Conservation (phyloP, 2,888 invertebrate genomes). For the Dysmachus trigonus region DNA sequence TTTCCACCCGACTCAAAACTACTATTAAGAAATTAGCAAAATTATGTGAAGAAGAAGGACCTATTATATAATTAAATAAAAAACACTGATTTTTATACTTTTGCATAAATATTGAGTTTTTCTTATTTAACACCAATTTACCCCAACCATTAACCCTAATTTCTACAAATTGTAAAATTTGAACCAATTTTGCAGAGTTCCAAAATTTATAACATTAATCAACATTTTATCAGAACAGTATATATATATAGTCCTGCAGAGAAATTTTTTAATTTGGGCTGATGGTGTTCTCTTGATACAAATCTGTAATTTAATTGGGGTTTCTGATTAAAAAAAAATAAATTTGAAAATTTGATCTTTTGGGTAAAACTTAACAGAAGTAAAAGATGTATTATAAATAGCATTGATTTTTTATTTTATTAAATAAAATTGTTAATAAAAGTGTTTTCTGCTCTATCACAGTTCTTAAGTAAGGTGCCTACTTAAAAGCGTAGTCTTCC, state of each 20-base stretch:
- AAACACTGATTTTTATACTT: not conserved
- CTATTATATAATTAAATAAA: not conserved
- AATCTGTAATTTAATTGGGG: no score
- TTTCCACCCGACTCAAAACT: not conserved
- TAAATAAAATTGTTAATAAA: not conserved
- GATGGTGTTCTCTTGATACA: no score
- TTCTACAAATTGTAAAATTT: no score
- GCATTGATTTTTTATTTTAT: not conserved
- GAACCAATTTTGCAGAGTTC: no score
- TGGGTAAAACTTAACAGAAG: not conserved
- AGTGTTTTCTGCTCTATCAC: not conserved
- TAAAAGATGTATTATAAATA: not conserved
- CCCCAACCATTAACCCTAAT: no score
- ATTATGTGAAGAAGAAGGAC: constrained; percentile 29
- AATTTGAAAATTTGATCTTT: not conserved
- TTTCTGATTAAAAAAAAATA: no score
- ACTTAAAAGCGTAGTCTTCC: not conserved
- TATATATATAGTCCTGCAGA: no score
- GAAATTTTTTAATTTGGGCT: no score
- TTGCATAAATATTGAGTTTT: not conserved
- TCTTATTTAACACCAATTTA: not conserved
- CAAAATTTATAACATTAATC: no score
- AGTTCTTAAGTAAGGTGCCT: not conserved
- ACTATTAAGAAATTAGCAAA: constrained; percentile 10
- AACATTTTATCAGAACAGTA: no score